Percentiles rank a stretch among this genome's conserved stretches.
Evolutionary conservation across 2,888 invertebrate species (phyloP).

Genomic region (Electrophaes corylata): DNA sequence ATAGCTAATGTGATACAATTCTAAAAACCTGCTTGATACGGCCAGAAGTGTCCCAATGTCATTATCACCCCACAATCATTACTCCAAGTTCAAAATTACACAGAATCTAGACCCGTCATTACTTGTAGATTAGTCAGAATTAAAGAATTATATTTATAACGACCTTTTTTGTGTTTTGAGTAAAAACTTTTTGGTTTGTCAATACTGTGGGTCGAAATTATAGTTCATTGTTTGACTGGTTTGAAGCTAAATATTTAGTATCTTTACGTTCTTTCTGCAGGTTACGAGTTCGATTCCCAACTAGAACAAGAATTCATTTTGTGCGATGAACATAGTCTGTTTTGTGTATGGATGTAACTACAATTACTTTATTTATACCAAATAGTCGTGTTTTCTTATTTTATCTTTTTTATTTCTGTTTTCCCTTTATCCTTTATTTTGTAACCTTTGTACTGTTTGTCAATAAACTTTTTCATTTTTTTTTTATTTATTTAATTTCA

Average conservation of each 20-base stretch:
- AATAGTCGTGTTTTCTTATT: too few relatives aligned
- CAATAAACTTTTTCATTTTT: too few relatives aligned
- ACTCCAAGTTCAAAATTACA: conserved; percentile 34
- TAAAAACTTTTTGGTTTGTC: conserved; percentile 43
- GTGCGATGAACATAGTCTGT: too few relatives aligned
- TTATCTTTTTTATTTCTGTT: too few relatives aligned
- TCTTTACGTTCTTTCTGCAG: too few relatives aligned
- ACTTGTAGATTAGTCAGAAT: conserved; percentile 64
- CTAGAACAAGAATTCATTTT: not conserved
- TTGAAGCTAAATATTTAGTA: not conserved
- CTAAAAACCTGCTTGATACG: conserved; percentile 8
- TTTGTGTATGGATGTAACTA: too few relatives aligned
- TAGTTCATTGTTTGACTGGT: conserved; percentile 3
- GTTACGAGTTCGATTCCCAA: not conserved
- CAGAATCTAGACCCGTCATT: conserved; percentile 57
- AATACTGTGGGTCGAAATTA: conserved; percentile 43
- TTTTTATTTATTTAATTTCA: too few relatives aligned
- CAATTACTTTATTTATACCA: too few relatives aligned
- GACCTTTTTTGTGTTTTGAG: conserved; percentile 33
- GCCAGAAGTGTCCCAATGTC: conserved; percentile 33
- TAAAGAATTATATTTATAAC: conserved; percentile 65
- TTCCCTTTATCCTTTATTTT: too few relatives aligned
- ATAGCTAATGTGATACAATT: not conserved
- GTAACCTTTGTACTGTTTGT: too few relatives aligned
- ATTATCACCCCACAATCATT: conserved; percentile 20